Evolutionary conservation across 2,113 vertebrate species (phyloP), one percentile per base, ranked within the genome.

Genomic region (Tretioscincus oriximinensis): DNA sequence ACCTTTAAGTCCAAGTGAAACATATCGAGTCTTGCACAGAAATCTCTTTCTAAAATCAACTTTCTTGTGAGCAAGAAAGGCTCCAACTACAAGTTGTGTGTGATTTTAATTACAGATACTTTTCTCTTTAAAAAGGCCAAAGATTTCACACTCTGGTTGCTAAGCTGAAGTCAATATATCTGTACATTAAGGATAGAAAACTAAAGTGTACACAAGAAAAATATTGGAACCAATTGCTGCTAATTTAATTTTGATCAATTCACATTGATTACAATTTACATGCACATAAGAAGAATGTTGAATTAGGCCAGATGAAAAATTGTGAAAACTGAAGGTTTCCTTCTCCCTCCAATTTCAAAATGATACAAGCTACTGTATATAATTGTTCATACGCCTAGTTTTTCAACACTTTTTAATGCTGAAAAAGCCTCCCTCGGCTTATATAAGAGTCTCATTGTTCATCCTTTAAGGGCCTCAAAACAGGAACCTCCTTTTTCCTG

Each of bases 71-170:
- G 89, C 85, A 84, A 93, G 93, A 94, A 95, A 94, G 93, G 87
- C 89, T 92, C 93, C 88, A 91, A 90, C 93, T 93, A 92, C 95
- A 95, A 96, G 93, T 94, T 92, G 93, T 93, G 95, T 96, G 96
- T 97, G 97, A 98, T 99, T 99, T 97, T 99, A 99, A 99, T 99
- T 99, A 99, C 97, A 98, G 98, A 99, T 98, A 98, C 98, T 97
- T 98, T 96, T 96, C 96, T 95, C 88, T 95, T 79, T 93, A 93
- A 95, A 41, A 94, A 95, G 95, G 94, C 94, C 92, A 91, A 92
- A 93, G 95, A 90, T 92, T 95, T 96, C 95, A 93, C 93, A 96
- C 95, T 96, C 94, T 93, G 95, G 94, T 93, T 96, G 95, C 97
- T 97, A 97, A 97, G 97, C 97, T 97, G 96, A 98, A 97, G 97